Evolutionary conservation across 2,797 vertebrate genomes (phyloP).

Genomic region (Amniataba percoides): DNA sequence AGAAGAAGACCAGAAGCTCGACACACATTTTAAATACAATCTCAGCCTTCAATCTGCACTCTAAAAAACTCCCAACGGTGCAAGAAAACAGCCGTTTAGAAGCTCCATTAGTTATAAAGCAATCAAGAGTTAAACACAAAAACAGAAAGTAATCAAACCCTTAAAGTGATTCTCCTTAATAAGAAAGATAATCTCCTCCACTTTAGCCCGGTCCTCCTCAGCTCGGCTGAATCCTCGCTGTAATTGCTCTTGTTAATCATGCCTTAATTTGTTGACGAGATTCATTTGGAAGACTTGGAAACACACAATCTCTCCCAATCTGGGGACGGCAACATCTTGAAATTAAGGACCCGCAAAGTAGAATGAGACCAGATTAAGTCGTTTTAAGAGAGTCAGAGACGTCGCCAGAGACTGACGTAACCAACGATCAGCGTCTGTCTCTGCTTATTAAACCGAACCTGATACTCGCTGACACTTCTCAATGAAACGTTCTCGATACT

Average conservation of each 20-base stretch:
- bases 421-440: constrained; percentile 28
- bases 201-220: constrained; percentile 72
- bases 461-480: background rate
- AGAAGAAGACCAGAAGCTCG: constrained; percentile 19
- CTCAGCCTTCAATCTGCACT: constrained; percentile 45
- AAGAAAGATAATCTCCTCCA: constrained; percentile 81
- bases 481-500: background rate
- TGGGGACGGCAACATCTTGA: constrained; percentile 59
- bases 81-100: constrained; percentile 52
- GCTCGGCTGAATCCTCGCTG: constrained; percentile 65
- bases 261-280: constrained; percentile 83
- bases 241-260: constrained; percentile 85
- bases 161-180: constrained; percentile 82
- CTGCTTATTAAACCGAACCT: constrained; percentile 34
- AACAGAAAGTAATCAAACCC: constrained; percentile 86
- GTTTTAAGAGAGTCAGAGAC: constrained; percentile 56
- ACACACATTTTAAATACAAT: constrained; percentile 24
- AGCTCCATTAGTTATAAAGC: constrained; percentile 63
- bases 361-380: constrained; percentile 70
- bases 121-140: constrained; percentile 76
- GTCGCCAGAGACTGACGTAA: constrained; percentile 45
- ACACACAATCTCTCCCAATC: constrained; percentile 69
- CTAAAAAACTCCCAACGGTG: constrained; percentile 45
- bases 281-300: constrained; percentile 77
- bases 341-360: constrained; percentile 64